Base-by-base conservation (phyloP, 2,888 invertebrate species). In the Hemistola chrysoprasaria region DNA sequence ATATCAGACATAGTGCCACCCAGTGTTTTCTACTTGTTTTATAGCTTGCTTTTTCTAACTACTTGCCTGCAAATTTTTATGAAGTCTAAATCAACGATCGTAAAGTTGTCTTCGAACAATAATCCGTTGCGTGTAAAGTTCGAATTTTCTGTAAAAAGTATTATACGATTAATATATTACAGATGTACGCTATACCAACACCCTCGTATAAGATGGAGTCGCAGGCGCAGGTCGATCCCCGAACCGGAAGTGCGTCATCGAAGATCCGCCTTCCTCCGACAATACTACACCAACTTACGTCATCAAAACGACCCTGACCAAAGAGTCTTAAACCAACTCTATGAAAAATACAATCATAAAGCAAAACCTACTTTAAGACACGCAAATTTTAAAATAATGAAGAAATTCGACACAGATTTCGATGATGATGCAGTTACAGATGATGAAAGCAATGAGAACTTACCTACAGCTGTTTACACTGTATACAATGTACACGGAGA, bases 181-280 rank as follows among this genome's bases (percentile, higher is more conserved):
- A 93, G 92, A 62, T 98, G 98, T 65, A 90, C 94, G 0, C 91
- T 94, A 0, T 97, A 95, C 3, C 95, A 96, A 65, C 97, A 98
- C 81, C 97, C 97, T 0, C 90, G 96, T 6, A 90, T 97, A 22
- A 89, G 96, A 31, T 96, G 95, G 94, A 95, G 94, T 62, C 90
- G 95, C 11, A 87, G 91, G 50, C 91, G 92, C 1, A 82, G 93
- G 33, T 92, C 93, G 0, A 73, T 89, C 0, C 63, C 84, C 32
- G 80, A 85, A 22, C 64, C 83, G 2, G 82, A 81, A 57, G 57
- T 82, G 25, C 73, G 86, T 21, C 84, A 82, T 21, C 66, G 78
- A 30, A 65, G 89, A 31, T 83, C 88, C 0, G 65, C 83, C 0
- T 87, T 73, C 40, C 73, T 87, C 1, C 75, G 83, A 6, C 84